Evolutionary conservation across 2,113 vertebrate species (phyloP), one percentile per base, ranked within the genome.

Genomic region (Pseudorasbora parva): DNA sequence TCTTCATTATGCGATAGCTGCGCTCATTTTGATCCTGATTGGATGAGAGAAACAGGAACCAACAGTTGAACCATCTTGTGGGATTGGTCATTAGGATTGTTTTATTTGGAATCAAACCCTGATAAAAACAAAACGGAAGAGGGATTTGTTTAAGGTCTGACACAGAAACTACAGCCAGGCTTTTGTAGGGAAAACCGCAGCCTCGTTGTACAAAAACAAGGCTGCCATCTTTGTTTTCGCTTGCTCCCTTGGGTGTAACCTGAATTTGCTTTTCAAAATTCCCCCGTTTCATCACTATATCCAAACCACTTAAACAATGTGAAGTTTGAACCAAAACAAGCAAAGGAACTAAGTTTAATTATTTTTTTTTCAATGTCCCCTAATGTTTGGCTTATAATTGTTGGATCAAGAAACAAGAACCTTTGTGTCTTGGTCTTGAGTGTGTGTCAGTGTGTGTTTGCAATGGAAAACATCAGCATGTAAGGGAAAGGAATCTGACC

Each of bases 1-100:
- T 98, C 86, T 97, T 97, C 86, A 98, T 97, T 77, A 99, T 98
- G 62, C 97, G 97, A 77, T 99, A 99, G 86, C 97, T 98, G 85
- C 97, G 94, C 86, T 99, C 98, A 0, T 95, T 98, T 92, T 99
- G 98, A 92, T 99, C 97, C 98, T 99, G 92, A 89, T 88, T 74
- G 85, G 87, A 81, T 47, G 88, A 78, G 64, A 75, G 33, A 62
- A 59, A 69, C 33, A 17, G 60, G 11, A 77, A 71, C 60, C 21
- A 49, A 49, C 47, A 15, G 15, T 74, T 51, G 2, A 25, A 66
- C n/a, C n/a, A 83, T 47, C 37, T 30, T 17, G 7, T 62, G n/a
- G 60, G 37, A 78, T 68, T 78, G n/a, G 33, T 33, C 47, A 12
- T 19, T 21, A 49, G 14, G 74, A 43, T 69, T 78, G 62, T 57